phyloP scores from a whole-genome alignment of 2,888 invertebrate genomes.

The Torymus texanus region DNA sequence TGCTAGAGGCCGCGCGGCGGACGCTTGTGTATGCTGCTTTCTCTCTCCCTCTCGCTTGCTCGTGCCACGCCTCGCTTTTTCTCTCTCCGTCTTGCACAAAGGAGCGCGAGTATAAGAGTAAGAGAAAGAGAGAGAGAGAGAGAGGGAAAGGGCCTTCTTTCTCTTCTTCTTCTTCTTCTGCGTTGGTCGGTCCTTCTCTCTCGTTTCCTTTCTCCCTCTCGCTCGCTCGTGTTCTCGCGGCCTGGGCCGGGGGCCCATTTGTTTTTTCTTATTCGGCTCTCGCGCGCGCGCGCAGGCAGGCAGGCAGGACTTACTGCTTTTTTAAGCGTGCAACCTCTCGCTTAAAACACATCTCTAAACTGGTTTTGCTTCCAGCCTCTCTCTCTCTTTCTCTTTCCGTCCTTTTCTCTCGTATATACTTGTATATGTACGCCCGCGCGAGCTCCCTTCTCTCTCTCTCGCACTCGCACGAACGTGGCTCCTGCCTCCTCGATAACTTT shows the following conservation, averaged over 20 bases:
- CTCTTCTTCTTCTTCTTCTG: too few species aligned
- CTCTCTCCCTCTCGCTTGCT: conserved; percentile 42
- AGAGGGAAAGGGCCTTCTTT: too few species aligned
- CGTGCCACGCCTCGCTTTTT: conserved; percentile 54
- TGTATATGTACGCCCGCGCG: too few species aligned
- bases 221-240: conserved; percentile 26
- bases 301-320: conserved; percentile 52
- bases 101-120: not conserved
- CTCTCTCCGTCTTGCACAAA: conserved; percentile 17
- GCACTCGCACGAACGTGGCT: not conserved
- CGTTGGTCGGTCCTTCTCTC: not conserved
- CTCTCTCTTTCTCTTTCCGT: not conserved
- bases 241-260: conserved; percentile 40
- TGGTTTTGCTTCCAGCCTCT: conserved; percentile 55
- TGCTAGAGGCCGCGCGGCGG: conserved; percentile 46
- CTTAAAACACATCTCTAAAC: conserved; percentile 62
- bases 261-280: conserved; percentile 44
- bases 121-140: not conserved
- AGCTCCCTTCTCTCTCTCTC: conserved; percentile 2
- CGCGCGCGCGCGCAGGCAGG: too few species aligned
- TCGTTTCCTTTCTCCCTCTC: conserved; percentile 27
- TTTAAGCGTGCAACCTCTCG: conserved; percentile 59
- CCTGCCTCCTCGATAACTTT: conserved; percentile 55
- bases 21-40: conserved; percentile 22
- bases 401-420: too few species aligned